phyloP scores from a whole-genome alignment of 1,140 invertebrate genomes.

The Brachionus paranguensis region DNA sequence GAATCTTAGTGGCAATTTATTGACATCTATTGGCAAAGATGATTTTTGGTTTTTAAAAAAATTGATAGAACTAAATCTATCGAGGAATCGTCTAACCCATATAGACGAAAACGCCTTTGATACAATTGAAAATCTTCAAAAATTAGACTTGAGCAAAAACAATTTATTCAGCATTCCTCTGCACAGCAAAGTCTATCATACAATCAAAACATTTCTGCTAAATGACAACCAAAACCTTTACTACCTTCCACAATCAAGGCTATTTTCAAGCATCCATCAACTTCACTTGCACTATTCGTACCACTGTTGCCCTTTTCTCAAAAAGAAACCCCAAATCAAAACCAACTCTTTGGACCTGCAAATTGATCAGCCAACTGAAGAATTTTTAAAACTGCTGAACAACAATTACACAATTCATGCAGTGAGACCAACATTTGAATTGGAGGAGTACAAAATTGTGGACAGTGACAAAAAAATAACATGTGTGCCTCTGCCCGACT shows the following conservation, averaged over 20 bases:
- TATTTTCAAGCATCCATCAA: not conserved
- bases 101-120: slow-evolving; percentile 22
- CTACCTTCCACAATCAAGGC: not conserved
- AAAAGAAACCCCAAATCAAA: not conserved
- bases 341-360: not conserved
- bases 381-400: not conserved
- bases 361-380: not conserved
- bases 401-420: not conserved
- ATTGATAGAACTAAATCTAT: not conserved
- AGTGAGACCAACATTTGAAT: not conserved
- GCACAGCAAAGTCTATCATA: not conserved
- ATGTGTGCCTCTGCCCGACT: slow-evolving; percentile 73
- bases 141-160: slow-evolving; percentile 5
- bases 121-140: not conserved
- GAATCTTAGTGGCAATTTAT: not conserved
- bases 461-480: slow-evolving; percentile 55
- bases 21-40: not conserved
- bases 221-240: not conserved
- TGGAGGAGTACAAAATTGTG: not conserved
- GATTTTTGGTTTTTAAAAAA: slow-evolving; percentile 11
- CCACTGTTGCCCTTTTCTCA: slow-evolving; percentile 34
- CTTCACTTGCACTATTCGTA: slow-evolving; percentile 7
- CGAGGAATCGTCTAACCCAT: not conserved
- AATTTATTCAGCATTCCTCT: not conserved
- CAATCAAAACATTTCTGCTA: not conserved